Evolutionary conservation across 2,888 invertebrate species (phyloP), one percentile per base, ranked within the genome.

Genomic region (Leptarthrus brevirostris): DNA sequence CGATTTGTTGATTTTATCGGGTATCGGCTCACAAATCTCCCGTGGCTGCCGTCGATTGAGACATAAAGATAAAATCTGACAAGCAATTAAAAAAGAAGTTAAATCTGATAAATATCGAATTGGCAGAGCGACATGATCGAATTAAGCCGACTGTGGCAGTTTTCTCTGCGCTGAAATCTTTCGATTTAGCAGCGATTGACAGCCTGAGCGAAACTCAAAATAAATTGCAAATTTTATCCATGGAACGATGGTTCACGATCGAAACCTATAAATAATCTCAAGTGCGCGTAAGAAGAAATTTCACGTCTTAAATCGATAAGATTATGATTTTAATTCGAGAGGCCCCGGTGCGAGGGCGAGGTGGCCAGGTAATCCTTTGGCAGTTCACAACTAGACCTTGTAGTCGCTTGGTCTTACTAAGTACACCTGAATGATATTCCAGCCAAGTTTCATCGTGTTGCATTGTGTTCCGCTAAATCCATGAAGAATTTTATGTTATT

Each of bases 401-500:
- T n/a, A n/a, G n/a, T n/a, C n/a, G n/a, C n/a, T n/a, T n/a, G n/a
- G n/a, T n/a, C n/a, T n/a, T n/a, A n/a, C n/a, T n/a, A n/a, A n/a
- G n/a, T n/a, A n/a, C 49, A 71, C 71, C 71, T 71, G 71, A 56
- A 40, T 40, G 71, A 14, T 72, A 40, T 22, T 72, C 56, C 71
- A 66, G 24, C 47, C 24, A 40, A 61, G 52, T 70, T 52, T 44
- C 47, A 24, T 70, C 54, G 36, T 72, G 71, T 56, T 54, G 26
- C 36, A 72, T 72, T 54, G 71, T 53, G 71, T 72, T 53, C 56
- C 56, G 71, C 53, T 72, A 56, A 56, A 72, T 72, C 53, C 71
- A 40, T 72, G 71, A 72, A 72, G 56, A 72, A 72, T 72, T 72
- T 72, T 72, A 72, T 72, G 54, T 54, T 72, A 44, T 40, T 40